These are phyloP conservation scores for Ceraclea dissimilis DNA, from an alignment of 2,888 invertebrate genomes.

Conservation along the genomic window DNA sequence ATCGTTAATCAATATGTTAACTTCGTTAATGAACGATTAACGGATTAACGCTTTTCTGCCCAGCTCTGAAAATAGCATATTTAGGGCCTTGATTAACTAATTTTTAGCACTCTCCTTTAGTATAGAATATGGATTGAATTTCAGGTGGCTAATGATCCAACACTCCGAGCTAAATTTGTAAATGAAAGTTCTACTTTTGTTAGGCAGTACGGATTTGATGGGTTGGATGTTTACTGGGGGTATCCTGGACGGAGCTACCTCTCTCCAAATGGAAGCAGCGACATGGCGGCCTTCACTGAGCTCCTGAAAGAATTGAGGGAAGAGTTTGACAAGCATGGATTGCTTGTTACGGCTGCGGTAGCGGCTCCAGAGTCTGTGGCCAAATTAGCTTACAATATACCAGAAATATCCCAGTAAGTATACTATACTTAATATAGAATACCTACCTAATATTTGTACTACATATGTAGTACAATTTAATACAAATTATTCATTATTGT, in stretches of 20 bases:
- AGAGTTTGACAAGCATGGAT: constrained; percentile 38
- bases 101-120: too few species aligned
- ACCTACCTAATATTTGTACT: too few species aligned
- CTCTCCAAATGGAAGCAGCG: constrained; percentile 33
- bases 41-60: too few species aligned
- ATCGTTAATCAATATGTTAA: too few species aligned
- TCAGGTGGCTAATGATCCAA: constrained; percentile 30
- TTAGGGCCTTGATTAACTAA: too few species aligned
- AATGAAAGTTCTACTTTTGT: constrained; percentile 43
- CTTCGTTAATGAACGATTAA: too few species aligned
- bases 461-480: too few species aligned
- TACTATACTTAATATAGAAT: too few species aligned
- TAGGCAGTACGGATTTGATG: constrained; percentile 47
- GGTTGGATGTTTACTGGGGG: constrained; percentile 59
- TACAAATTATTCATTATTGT: too few species aligned
- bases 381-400: constrained; percentile 40
- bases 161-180: constrained; percentile 38
- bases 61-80: too few species aligned
- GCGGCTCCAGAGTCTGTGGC: constrained; percentile 38
- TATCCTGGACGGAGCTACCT: constrained; percentile 45
- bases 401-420: constrained; percentile 12
- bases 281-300: constrained; percentile 33
- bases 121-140: too few species aligned
- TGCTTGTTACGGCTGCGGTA: constrained; percentile 46
- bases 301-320: constrained; percentile 40